These are phyloP conservation scores for Gymnoscopelus braueri DNA, from an alignment of 2,797 vertebrate species.

Conservation along the genomic window DNA sequence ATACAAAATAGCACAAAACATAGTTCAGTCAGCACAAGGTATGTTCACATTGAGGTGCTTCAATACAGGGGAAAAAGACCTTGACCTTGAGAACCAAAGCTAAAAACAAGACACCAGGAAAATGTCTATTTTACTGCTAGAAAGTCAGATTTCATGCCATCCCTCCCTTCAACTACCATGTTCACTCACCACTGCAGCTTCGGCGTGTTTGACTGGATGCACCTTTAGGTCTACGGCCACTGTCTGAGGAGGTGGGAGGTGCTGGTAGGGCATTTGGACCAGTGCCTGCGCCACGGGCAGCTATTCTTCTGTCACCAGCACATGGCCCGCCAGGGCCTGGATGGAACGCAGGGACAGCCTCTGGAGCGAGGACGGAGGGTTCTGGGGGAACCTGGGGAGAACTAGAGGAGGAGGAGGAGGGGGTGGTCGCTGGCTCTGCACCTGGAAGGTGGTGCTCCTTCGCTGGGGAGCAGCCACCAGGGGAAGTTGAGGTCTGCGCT, in stretches of 20 bases:
- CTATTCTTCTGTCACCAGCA: constrained; percentile 88
- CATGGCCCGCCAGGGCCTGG: constrained; percentile 87
- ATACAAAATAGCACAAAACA: constrained; percentile 29
- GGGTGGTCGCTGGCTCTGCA: constrained; percentile 75
- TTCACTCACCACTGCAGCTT: constrained; percentile 80
- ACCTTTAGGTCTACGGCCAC: constrained; percentile 93
- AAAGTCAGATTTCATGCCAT: no score
- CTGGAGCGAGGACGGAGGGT: constrained; percentile 82
- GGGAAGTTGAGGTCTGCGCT: constrained; percentile 58
- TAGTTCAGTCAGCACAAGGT: not conserved
- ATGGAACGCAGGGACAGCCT: constrained; percentile 86
- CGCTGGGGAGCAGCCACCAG: constrained; percentile 73
- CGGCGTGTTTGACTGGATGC: constrained; percentile 80
- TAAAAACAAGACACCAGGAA: no score
- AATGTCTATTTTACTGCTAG: no score
- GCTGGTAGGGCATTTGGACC: constrained; percentile 90
- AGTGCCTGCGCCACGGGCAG: constrained; percentile 88
- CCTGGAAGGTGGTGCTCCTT: constrained; percentile 70
- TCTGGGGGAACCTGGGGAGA: constrained; percentile 76
- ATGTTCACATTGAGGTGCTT: no score
- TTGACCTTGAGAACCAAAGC: not conserved
- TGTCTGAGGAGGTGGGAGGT: constrained; percentile 87
- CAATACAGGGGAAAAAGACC: not conserved
- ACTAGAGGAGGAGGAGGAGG: constrained; percentile 79
- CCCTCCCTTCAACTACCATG: no score